phyloP scores from a whole-genome alignment of 2,113 vertebrate genomes.

The Paracanthobrama guichenoti region DNA sequence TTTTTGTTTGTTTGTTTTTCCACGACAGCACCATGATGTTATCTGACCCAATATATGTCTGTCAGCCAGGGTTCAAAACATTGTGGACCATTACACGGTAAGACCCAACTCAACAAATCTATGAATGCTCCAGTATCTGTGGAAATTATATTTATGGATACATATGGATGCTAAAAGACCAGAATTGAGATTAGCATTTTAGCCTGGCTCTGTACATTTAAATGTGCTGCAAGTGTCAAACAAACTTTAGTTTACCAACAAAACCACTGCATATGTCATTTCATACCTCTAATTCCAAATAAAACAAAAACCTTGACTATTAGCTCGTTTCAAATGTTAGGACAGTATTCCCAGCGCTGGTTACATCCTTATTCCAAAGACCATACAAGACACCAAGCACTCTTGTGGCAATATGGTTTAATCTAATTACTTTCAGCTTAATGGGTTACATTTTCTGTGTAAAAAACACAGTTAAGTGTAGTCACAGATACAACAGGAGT shows the following conservation, averaged over 20 bases:
- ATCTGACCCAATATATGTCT: neutral
- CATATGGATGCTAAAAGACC: neutral
- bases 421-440: conserved; percentile 30
- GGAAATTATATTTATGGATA: neutral
- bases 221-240: neutral
- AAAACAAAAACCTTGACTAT: conserved; percentile 10
- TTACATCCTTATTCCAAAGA: conserved; percentile 18
- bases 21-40: neutral
- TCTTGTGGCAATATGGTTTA: conserved; percentile 44
- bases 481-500: conserved; percentile 1
- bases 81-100: neutral
- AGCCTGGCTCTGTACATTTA: neutral
- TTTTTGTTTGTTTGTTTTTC: neutral
- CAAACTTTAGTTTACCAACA: neutral
- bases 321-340: neutral
- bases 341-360: neutral
- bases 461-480: conserved; percentile 24
- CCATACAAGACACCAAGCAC: conserved; percentile 29
- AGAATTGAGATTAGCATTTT: neutral
- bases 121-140: neutral
- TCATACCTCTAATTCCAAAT: neutral
- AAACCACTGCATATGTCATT: neutral
- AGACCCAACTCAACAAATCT: neutral
- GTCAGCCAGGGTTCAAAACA: neutral
- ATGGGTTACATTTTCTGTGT: conserved; percentile 26